Evolutionary conservation across 2,113 vertebrate species (phyloP).

Genomic region (Galbula dea): DNA sequence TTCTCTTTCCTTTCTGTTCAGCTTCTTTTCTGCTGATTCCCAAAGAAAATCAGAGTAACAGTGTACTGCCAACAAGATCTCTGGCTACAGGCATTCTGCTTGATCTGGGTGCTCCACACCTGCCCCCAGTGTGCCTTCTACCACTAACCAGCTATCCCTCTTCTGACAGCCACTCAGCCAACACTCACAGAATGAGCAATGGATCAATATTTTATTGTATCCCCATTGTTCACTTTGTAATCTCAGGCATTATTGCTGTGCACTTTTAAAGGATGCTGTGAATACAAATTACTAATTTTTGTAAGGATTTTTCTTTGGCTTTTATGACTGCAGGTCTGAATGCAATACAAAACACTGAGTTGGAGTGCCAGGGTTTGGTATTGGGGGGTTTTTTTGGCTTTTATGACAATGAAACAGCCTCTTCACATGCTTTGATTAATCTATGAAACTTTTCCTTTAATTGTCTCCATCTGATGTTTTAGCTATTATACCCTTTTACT

Average conservation of each 20-base stretch:
- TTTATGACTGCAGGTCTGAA: background rate
- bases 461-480: background rate
- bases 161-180: background rate
- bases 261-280: background rate
- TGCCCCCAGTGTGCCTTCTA: background rate
- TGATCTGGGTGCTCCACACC: background rate
- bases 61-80: background rate
- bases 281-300: background rate
- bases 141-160: background rate
- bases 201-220: background rate
- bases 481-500: background rate
- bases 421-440: background rate
- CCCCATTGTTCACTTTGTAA: background rate
- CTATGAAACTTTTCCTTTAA: background rate
- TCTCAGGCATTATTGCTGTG: background rate
- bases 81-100: background rate
- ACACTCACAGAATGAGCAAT: background rate
- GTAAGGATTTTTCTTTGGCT: background rate
- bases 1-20: background rate
- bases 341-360: background rate
- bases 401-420: background rate
- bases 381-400: background rate
- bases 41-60: background rate
- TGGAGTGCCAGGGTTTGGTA: background rate
- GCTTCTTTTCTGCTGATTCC: background rate